Base-by-base conservation (phyloP, 2,113 vertebrate genomes). In the Forbesichthys papilliferus region DNA sequence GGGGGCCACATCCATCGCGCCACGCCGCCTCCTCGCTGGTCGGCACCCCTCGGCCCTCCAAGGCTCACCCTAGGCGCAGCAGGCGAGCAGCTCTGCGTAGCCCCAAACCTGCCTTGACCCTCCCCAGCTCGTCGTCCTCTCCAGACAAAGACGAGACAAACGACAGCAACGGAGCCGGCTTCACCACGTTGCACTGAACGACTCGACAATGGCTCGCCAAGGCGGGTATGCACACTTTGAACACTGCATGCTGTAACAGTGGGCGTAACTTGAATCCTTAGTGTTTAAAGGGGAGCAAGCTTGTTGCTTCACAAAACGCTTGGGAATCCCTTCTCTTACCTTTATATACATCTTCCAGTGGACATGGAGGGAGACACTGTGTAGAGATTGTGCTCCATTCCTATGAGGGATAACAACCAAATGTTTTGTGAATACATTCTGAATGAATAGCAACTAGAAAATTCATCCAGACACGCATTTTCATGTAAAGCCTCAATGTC, bases 181-280 rank as follows among this genome's bases (percentile, higher is more conserved):
- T 74, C 9, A 9, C 42, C 18, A 11, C 63, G 13, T 51, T 68
- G 75, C 71, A 66, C 61, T 84, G 80, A 86, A 51, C 54, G 65
- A 68, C 58, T 12, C 4, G 51, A 11, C 27, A 36, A 58, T 14
- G 1, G 11, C 60, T 64, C 61, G 48, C 58, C 58, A 53, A 47
- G 73, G 42, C 42, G 56, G 55, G 54, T 46, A 16, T 58, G 59
- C 63, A 3, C 53, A 68, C 63, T 75, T 63, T 20, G 13, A 79
- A 55, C 60, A 76, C 65, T 80, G 83, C 83, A 84, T 86, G 83
- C 78, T 73, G 71, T 76, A 70, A 71, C 74, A 77, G 68, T 85
- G 56, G 66, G 16, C 1, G 3, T 27, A 27, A 27, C 27, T 27
- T 27, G 2, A 27, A 27, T 27, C 27, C 27, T 27, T 27, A 27